Percentiles rank a stretch among this genome's conserved stretches.
Evolutionary conservation across 64 coral and sea anemone genomes (phyloP).

Genomic region (Orbicella faveolata): DNA sequence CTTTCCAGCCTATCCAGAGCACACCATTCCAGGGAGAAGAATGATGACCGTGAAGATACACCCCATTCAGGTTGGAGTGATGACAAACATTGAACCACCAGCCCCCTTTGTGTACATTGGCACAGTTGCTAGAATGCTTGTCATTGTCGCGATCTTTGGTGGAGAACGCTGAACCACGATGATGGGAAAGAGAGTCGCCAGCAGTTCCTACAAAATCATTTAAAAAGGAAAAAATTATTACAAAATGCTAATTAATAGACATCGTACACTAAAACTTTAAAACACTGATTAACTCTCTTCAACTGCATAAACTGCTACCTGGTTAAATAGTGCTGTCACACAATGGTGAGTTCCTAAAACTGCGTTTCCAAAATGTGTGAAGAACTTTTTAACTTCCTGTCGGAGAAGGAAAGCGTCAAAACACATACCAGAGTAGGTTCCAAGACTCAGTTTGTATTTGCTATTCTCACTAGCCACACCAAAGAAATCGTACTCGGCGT

Average conservation of each 20-base stretch:
- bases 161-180: conserved; percentile 21
- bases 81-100: conserved; percentile 55
- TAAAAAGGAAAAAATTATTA: neutral
- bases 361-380: too few species aligned
- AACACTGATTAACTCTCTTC: too few species aligned
- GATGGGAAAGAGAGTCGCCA: conserved; percentile 36
- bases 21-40: neutral
- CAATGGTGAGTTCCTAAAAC: too few species aligned
- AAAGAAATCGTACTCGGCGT: conserved; percentile 36
- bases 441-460: conserved; percentile 36
- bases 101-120: conserved; percentile 40
- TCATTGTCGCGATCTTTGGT: conserved; percentile 58
- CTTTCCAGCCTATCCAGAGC: conserved; percentile 28
- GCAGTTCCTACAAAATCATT: conserved; percentile 1
- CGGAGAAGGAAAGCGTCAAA: too few species aligned
- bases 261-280: too few species aligned
- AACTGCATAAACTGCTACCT: too few species aligned
- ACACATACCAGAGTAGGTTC: neutral
- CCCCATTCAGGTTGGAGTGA: conserved; percentile 29
- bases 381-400: too few species aligned
- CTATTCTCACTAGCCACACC: conserved; percentile 25
- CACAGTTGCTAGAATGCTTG: neutral
- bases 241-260: too few species aligned
- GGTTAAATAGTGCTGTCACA: too few species aligned
- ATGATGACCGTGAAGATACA: conserved; percentile 31